These are phyloP conservation scores for Girardinichthys multiradiatus DNA, from an alignment of 2,113 vertebrate species.

Conservation along the genomic window DNA sequence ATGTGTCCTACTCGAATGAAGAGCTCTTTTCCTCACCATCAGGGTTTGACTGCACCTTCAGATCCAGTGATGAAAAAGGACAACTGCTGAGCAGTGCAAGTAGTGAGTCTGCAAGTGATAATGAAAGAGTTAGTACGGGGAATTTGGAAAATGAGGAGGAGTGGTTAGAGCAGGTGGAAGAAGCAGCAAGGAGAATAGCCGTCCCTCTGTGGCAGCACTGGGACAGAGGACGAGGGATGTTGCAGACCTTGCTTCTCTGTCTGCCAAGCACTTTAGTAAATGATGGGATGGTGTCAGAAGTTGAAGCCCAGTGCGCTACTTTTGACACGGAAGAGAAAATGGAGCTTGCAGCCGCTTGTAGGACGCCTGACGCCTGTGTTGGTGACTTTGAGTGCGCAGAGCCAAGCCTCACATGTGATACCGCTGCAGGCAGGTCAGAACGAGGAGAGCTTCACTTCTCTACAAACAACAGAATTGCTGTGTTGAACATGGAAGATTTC, in stretches of 20 bases:
- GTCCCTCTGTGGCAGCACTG: constrained; percentile 79
- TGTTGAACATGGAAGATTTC: not conserved
- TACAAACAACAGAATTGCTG: fast-evolving
- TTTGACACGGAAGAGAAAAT: constrained; percentile 36
- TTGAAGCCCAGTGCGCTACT: not conserved
- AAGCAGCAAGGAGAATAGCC: constrained; percentile 78
- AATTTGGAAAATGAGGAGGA: constrained; percentile 76
- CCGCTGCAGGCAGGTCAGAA: not conserved
- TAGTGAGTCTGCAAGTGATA: constrained; percentile 21
- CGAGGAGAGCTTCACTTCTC: not conserved
- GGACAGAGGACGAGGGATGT: constrained; percentile 48
- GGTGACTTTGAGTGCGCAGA: not conserved
- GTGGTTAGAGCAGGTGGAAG: constrained; percentile 63
- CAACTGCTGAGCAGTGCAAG: constrained; percentile 18
- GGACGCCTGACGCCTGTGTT: not conserved
- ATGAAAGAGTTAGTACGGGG: constrained; percentile 33
- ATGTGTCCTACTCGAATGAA: not conserved
- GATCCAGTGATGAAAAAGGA: not conserved
- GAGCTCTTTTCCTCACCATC: not conserved
- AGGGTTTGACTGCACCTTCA: not conserved
- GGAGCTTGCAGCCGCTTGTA: constrained; percentile 16
- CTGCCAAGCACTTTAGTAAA: not conserved
- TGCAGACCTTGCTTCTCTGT: constrained; percentile 24
- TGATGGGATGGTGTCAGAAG: not conserved
- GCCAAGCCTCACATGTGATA: fast-evolving